These are phyloP conservation scores for Erebia palarica DNA, from an alignment of 2,888 invertebrate species.

Conservation along the genomic window DNA sequence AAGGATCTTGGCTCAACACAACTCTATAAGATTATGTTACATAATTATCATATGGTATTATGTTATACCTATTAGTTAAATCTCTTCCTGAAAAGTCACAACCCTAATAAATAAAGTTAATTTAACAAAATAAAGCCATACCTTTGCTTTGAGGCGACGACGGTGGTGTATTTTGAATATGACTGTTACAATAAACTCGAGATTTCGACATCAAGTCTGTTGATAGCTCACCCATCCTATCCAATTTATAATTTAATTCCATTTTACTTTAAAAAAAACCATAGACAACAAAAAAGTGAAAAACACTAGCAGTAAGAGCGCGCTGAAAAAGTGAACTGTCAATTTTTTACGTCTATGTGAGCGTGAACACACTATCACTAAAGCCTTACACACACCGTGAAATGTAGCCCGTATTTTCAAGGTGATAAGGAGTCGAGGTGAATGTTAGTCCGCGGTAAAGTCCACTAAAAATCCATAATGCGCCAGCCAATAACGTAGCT, in stretches of 20 bases:
- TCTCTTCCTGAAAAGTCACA: no score
- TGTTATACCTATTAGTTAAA: no score
- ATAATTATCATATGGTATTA: no score
- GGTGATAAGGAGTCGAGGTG: conserved; percentile 33
- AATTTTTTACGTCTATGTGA: conserved; percentile 43
- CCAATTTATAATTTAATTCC: conserved; percentile 56
- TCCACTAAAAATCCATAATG: conserved; percentile 76
- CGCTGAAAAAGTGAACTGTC: conserved; percentile 68
- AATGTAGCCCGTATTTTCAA: conserved; percentile 30
- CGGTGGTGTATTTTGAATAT: conserved; percentile 59
- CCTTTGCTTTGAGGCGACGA: conserved; percentile 63
- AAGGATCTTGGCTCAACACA: no score
- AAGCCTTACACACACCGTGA: conserved; percentile 26
- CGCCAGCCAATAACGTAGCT: conserved; percentile 68
- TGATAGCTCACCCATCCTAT: conserved; percentile 56
- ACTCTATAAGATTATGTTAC: no score
- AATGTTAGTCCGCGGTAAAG: conserved; percentile 38
- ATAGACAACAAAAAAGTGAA: conserved; percentile 31
- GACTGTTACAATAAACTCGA: conserved; percentile 45
- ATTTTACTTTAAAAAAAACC: conserved; percentile 48
- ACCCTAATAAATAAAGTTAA: neutral
- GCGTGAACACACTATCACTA: conserved; percentile 20
- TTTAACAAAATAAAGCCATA: neutral
- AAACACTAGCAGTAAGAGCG: conserved; percentile 44
- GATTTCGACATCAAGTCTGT: conserved; percentile 56